Evolutionary conservation across 2,888 invertebrate genomes (phyloP), one percentile per base, ranked within the genome.

Genomic region (Chrysotoxum bicinctum): DNA sequence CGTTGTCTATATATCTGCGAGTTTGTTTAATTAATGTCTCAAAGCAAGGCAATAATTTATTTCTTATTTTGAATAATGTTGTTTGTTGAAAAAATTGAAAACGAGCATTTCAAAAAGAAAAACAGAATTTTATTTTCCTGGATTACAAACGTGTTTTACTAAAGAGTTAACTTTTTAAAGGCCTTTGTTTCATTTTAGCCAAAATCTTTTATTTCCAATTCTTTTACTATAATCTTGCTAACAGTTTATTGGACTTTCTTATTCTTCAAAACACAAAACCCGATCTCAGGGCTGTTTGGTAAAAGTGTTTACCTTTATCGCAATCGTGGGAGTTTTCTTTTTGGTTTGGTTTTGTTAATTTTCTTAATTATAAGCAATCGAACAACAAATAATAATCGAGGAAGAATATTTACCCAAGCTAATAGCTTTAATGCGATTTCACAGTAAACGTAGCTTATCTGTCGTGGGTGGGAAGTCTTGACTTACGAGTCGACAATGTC

Each of bases 401-500:
- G 26, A 37, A 30, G 30, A 54, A 54, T 85, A 72, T 85, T 85
- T 80, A 56, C 84, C 32, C 54, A 50, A 66, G 84, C 73, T 85
- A 85, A 85, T 85, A 85, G 84, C 84, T 72, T 85, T 85, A 85
- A 85, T 85, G 84, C 84, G 84, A 80, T 85, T 85, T 85, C 81
- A 80, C 80, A 81, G 84, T 72, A 76, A 85, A 85, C 84, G 76
- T 75, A 80, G 84, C 81, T 85, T 85, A 85, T 80, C 80, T 69
- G 80, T 75, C 73, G 56, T 78, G 74, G 78, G 64, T 78, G 74
- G 79, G 64, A n/a, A 74, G 56, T 83, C 32, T 40, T 37, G 19
- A 58, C 23, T 37, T 56, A 6, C 12, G 14, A 12, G 16, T 79
- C 19, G 21, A n/a, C n/a, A n/a, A 52, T 19, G 10, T 37, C 30